Evolutionary conservation across 37 sponge, comb jelly and placozoan genomes (phyloP).

Genomic region (Cliona cf. orientalis): DNA sequence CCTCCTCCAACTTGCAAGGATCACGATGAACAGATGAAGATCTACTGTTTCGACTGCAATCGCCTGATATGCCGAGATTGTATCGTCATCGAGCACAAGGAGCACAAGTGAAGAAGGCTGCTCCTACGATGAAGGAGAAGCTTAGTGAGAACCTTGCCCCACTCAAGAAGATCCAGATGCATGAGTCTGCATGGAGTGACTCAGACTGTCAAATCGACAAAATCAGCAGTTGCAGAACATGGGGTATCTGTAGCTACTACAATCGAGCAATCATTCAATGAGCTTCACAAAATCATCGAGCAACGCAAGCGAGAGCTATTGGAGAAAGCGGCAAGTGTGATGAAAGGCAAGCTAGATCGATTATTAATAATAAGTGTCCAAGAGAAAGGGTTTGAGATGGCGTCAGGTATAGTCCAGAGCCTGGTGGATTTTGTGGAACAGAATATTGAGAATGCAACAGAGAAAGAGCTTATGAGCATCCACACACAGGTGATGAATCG

Average conservation of each 20-base stretch:
- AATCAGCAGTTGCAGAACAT: constrained; percentile 7
- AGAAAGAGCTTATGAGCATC: constrained; percentile 12
- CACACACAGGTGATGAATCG: neutral
- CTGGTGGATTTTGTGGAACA: constrained; percentile 9
- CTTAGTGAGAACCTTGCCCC: neutral
- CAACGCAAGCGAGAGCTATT: constrained; percentile 19
- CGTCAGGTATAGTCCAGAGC: neutral
- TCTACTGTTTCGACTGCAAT: constrained; percentile 47
- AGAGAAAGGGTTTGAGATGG: neutral
- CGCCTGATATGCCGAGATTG: constrained; percentile 46
- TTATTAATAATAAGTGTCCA: neutral
- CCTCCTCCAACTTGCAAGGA: neutral
- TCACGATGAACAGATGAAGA: constrained; percentile 32
- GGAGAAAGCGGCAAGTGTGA: neutral
- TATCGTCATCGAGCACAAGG: constrained; percentile 19
- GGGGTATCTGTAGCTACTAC: neutral
- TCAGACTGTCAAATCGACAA: neutral
- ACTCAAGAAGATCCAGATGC: neutral
- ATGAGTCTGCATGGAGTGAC: neutral
- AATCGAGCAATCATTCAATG: constrained; percentile 26
- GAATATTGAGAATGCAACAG: neutral
- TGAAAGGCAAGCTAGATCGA: neutral
- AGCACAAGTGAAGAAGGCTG: constrained; percentile 29
- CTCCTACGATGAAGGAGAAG: constrained; percentile 22
- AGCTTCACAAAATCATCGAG: constrained; percentile 11